Conservation (phyloP, 2,888 invertebrate species). For the Stratiomys singularior region DNA sequence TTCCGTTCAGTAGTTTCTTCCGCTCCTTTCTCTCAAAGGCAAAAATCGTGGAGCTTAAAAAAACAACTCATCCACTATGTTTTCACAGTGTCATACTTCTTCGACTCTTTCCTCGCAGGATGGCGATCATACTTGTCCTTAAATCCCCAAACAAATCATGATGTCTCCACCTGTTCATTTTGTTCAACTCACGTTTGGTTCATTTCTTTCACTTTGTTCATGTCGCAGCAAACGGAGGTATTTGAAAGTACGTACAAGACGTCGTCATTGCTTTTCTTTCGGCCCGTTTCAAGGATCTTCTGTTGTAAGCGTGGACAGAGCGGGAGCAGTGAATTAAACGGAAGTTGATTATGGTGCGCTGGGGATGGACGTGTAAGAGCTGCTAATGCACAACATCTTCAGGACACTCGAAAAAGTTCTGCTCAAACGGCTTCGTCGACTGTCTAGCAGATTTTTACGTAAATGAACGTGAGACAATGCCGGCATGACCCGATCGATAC, state of each 20-base stretch:
- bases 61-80: no score
- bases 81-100: no score
- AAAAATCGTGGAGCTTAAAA: no score
- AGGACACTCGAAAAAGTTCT: neutral
- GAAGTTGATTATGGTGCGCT: neutral
- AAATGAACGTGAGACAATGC: neutral
- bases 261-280: no score
- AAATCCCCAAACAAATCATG: conserved; percentile 7
- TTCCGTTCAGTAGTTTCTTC: no score
- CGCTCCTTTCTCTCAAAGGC: no score
- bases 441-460: neutral
- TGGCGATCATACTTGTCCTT: neutral
- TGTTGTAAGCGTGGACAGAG: neutral
- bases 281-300: neutral
- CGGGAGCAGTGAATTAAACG: conserved; percentile 1
- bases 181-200: neutral
- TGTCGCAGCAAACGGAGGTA: no score
- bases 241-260: neutral
- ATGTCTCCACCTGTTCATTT: neutral
- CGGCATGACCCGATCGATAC: neutral
- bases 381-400: conserved; percentile 17
- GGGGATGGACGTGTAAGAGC: neutral
- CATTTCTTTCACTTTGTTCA: neutral
- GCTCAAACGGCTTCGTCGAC: neutral
- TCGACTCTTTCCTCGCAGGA: no score